These are phyloP conservation scores for Eutolmus rufibarbis DNA, from an alignment of 2,888 invertebrate genomes.

Conservation along the genomic window DNA sequence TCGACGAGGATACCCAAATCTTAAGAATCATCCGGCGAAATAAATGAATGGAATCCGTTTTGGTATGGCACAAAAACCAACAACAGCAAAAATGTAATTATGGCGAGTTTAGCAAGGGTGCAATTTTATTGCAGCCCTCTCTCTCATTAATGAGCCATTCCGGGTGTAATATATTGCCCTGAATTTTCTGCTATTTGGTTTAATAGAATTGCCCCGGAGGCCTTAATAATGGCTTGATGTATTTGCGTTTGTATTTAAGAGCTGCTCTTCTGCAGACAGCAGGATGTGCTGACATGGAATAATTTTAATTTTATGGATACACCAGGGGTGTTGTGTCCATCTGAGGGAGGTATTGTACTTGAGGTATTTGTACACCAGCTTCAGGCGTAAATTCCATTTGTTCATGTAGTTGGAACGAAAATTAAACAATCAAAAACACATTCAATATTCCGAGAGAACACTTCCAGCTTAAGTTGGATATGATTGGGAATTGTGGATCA, in stretches of 20 bases:
- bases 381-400: background rate
- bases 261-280: background rate
- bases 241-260: background rate
- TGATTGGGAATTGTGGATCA: background rate
- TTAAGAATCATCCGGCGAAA: background rate
- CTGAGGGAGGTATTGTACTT: background rate
- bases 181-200: constrained; percentile 35
- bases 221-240: constrained; percentile 20
- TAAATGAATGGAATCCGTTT: constrained; percentile 9
- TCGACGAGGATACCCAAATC: background rate
- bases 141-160: constrained; percentile 29
- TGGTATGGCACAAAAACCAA: background rate
- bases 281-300: constrained; percentile 9
- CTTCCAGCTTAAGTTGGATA: background rate
- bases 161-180: constrained; percentile 16
- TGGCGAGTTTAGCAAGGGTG: constrained; percentile 29
- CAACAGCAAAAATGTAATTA: constrained; percentile 30
- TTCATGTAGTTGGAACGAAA: background rate
- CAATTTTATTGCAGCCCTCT: constrained; percentile 39
- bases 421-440: background rate
- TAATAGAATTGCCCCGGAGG: constrained; percentile 24
- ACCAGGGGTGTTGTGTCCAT: background rate
- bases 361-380: background rate
- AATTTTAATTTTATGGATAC: background rate
- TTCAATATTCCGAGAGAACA: background rate